These are phyloP conservation scores for Pluvianellus socialis DNA, from an alignment of 2,113 vertebrate species.

Conservation along the genomic window DNA sequence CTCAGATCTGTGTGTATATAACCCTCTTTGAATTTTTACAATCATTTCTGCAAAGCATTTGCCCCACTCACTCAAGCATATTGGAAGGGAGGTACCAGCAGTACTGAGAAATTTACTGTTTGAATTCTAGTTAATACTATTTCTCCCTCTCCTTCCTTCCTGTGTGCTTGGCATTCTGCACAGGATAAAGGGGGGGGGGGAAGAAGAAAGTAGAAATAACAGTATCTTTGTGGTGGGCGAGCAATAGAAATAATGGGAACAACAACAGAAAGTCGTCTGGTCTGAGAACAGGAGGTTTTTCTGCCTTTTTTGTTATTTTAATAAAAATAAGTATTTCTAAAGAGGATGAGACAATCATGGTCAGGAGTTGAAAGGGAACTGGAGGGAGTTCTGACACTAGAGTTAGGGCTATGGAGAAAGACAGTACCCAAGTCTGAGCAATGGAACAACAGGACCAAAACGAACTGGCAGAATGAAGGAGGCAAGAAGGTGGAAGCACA, in stretches of 20 bases:
- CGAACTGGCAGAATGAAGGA: background rate
- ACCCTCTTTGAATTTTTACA: background rate
- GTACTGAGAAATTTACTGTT: background rate
- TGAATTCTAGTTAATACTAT: background rate
- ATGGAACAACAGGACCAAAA: background rate
- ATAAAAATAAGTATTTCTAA: background rate
- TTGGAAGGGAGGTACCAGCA: background rate
- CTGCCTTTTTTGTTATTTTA: background rate
- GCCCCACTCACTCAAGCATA: background rate
- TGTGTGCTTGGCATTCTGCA: background rate
- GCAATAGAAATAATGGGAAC: background rate
- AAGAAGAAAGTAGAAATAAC: background rate
- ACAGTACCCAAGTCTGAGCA: background rate
- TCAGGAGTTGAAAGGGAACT: background rate
- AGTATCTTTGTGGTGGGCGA: background rate
- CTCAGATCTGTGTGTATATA: background rate
- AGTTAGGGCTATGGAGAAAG: background rate
- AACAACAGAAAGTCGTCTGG: background rate
- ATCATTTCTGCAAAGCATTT: background rate
- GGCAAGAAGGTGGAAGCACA: background rate
- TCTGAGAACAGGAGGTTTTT: background rate
- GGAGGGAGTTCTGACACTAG: background rate
- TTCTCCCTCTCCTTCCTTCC: conserved; percentile 22
- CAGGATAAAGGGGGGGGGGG: background rate
- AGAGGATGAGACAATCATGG: background rate